These are phyloP conservation scores for Hyposoter didymator DNA, from an alignment of 2,888 invertebrate species.

Conservation along the genomic window DNA sequence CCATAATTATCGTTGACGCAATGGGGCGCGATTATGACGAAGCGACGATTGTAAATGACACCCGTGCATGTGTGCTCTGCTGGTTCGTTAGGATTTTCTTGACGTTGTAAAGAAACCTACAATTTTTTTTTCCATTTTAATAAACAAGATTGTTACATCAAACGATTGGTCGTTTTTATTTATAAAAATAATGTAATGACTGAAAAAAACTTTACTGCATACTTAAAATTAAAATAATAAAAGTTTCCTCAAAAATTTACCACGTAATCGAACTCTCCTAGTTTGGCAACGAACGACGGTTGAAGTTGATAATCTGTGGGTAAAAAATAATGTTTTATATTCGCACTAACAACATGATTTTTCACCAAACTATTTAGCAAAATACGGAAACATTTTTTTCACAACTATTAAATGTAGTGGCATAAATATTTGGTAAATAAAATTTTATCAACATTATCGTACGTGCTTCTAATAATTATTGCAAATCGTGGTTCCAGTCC, in stretches of 20 bases:
- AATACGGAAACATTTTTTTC: neutral
- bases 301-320: conserved; percentile 50
- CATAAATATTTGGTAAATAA: neutral
- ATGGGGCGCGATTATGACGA: conserved; percentile 63
- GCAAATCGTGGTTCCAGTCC: no score
- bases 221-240: neutral
- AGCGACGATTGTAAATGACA: conserved; percentile 59
- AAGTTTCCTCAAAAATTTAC: conserved; percentile 11
- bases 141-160: neutral
- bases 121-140: neutral
- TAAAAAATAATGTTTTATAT: neutral
- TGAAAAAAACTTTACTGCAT: neutral
- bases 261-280: conserved; percentile 64
- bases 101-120: conserved; percentile 64
- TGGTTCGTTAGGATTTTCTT: conserved; percentile 43
- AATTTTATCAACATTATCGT: neutral
- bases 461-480: no score
- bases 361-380: neutral
- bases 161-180: neutral
- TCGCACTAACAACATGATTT: neutral
- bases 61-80: conserved; percentile 62
- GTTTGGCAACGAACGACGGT: conserved; percentile 59
- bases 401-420: no score
- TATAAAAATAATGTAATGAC: neutral
- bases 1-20: conserved; percentile 63